Evolutionary conservation across 2,113 vertebrate genomes (phyloP).

Genomic region (Peromyscus polionotus): DNA sequence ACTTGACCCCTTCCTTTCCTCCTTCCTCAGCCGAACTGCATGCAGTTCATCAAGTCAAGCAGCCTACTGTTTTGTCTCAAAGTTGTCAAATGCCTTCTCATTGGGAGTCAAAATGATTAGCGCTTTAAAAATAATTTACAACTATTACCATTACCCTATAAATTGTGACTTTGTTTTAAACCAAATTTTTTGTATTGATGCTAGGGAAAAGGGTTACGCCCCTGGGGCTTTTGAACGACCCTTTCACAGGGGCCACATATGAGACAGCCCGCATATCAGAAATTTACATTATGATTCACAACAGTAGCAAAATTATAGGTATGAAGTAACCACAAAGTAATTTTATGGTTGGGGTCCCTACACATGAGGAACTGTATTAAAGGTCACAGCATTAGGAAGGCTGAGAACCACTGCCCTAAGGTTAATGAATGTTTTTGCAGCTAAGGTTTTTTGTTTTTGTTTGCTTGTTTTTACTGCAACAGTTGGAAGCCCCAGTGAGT

Average conservation of each 20-base stretch:
- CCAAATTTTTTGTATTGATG: not conserved
- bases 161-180: conserved; percentile 4
- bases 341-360: not conserved
- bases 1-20: not conserved
- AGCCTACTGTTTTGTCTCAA: not conserved
- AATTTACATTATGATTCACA: not conserved
- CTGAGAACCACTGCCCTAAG: not conserved
- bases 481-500: not conserved
- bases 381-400: not conserved
- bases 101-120: conserved; percentile 25
- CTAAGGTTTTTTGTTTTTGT: not conserved
- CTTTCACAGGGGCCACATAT: not conserved
- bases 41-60: not conserved
- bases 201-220: not conserved
- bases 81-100: not conserved
- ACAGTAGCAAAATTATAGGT: not conserved
- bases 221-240: not conserved
- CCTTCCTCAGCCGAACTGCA: not conserved
- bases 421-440: not conserved
- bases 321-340: not conserved
- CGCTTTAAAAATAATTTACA: conserved; percentile 20
- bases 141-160: conserved; percentile 19
- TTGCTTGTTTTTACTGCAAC: not conserved
- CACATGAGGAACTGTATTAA: not conserved
- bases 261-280: not conserved